Base-by-base conservation (phyloP, 2,888 invertebrate species). In the Monochamus alternatus region DNA sequence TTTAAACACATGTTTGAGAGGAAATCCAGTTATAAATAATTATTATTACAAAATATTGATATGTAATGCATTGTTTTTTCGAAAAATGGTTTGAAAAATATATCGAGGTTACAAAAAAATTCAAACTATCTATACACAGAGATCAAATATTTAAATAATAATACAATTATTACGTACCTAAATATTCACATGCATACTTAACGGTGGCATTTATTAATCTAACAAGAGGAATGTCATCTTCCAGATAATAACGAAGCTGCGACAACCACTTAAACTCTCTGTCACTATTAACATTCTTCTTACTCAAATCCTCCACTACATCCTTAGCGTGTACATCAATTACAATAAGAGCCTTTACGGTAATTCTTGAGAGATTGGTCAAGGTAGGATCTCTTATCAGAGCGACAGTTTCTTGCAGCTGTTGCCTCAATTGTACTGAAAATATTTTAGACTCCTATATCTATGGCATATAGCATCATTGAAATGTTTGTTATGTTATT, bases 311-410 rank as follows among this genome's bases (percentile, higher is more conserved):
- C 82, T 92, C 90, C 10, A 95, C 94, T 0, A 96, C 95, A 88
- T 96, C 96, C 87, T 95, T 93, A 3, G 95, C 95, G 83, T 97
- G 96, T 0, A 96, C 96, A 86, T 96, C 96, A 78, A 96, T 94
- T 52, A 95, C 95, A 66, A 97, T 95, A 43, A 96, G 90, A 9
- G 96, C 95, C 84, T 95, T 95, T 2, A 96, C 91, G 1, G 96
- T 95, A 73, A 94, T 94, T 83, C 95, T 91, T 77, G 91, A 91
- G 80, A 95, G 91, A 85, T 93, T 94, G 5, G 92, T 92, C 70
- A 96, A 88, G 83, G 92, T 91, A 3, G 95, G 93, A 86, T 93
- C 90, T 83, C 93, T 89, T 58, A 96, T 94, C 75, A 96, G 89
- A 60, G 92, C 91, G 0, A 96, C 95, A 75, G 95, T 93, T 79